These are phyloP conservation scores for Caenorhabditis plicata DNA, from an alignment of 2,888 invertebrate species.

Conservation along the genomic window DNA sequence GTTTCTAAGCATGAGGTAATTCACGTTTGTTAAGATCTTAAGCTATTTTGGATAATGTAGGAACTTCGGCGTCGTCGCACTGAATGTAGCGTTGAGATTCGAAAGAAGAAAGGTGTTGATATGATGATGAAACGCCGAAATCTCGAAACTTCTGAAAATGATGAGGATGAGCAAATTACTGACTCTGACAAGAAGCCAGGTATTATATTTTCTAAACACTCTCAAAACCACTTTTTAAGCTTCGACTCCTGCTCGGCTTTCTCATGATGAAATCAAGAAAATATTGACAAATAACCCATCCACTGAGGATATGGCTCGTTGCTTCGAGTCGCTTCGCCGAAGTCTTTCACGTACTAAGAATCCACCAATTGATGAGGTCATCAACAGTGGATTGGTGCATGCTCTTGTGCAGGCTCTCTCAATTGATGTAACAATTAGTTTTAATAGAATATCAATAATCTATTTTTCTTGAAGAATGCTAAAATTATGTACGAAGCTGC, in stretches of 20 bases:
- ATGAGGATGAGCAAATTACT: constrained; percentile 21
- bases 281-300: constrained; percentile 48
- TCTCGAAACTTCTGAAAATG: constrained; percentile 38
- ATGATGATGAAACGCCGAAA: constrained; percentile 77
- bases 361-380: constrained; percentile 86
- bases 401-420: constrained; percentile 78
- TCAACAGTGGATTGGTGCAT: constrained; percentile 81
- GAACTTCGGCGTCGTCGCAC: constrained; percentile 85
- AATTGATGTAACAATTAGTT: constrained; percentile 35
- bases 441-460: constrained; percentile 5
- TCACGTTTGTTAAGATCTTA: too few relatives aligned
- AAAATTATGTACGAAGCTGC: constrained; percentile 84
- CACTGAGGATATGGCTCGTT: constrained; percentile 44
- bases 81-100: constrained; percentile 84
- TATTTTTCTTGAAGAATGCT: constrained; percentile 51
- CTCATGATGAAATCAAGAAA: constrained; percentile 42
- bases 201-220: too few relatives aligned
- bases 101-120: constrained; percentile 90
- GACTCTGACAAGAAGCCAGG: constrained; percentile 8
- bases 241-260: constrained; percentile 7
- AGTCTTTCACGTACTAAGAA: constrained; percentile 84
- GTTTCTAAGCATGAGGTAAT: constrained; percentile 54
- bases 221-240: too few relatives aligned
- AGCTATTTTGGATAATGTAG: constrained; percentile 68
- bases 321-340: constrained; percentile 71